Conservation (phyloP, 2,797 vertebrate species). For the Pyrocephalus nanus region DNA sequence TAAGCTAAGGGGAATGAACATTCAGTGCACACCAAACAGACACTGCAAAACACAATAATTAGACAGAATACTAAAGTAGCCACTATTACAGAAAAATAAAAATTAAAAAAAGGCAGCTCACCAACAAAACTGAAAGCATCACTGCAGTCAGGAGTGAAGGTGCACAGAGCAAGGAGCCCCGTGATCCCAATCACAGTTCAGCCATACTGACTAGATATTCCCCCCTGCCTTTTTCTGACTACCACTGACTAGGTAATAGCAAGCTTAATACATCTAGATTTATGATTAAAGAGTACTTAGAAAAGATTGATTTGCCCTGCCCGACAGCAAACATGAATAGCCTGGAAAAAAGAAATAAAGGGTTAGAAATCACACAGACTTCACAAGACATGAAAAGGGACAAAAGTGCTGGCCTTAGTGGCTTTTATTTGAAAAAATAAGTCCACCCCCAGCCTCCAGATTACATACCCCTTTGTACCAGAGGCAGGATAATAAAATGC, state of each 20-base stretch:
- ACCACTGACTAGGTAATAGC: constrained; percentile 46
- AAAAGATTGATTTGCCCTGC: constrained; percentile 45
- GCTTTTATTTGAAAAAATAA: constrained; percentile 40
- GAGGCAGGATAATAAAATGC: constrained; percentile 36
- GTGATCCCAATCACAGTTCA: neutral
- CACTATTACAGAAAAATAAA: neutral
- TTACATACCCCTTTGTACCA: constrained; percentile 27
- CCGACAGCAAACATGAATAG: constrained; percentile 50
- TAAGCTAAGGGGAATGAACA: constrained; percentile 25
- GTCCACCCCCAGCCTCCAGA: neutral
- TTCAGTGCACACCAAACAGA: neutral
- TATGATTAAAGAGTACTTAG: constrained; percentile 52
- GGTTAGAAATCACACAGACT: constrained; percentile 53
- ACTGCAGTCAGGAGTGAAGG: neutral
- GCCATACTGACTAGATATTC: neutral
- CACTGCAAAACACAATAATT: constrained; percentile 1
- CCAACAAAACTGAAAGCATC: neutral
- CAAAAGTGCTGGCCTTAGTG: constrained; percentile 38
- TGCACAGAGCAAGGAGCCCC: neutral
- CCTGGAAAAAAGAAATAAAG: constrained; percentile 39
- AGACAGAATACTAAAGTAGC: neutral
- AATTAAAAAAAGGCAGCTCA: neutral
- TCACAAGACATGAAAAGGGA: constrained; percentile 33
- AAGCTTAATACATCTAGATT: constrained; percentile 39
- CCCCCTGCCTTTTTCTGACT: neutral